A percentile compares a stretch with the other conserved stretches of the same genome.
phyloP scores from a whole-genome alignment of 2,113 vertebrate species.

The Naja naja region DNA sequence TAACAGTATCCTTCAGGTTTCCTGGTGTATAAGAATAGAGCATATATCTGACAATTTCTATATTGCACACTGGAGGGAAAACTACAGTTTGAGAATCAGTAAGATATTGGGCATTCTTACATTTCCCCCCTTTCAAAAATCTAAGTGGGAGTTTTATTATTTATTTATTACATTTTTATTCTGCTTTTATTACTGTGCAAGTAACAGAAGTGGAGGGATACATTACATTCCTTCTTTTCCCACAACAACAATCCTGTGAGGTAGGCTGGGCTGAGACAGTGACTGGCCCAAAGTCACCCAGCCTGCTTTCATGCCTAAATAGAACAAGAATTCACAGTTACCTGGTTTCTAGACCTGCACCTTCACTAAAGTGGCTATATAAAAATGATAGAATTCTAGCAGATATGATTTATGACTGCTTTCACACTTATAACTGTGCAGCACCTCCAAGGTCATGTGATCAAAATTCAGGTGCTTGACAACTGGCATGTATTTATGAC shows the following conservation, averaged over 20 bases:
- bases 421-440: not conserved
- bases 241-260: not conserved
- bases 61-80: not conserved
- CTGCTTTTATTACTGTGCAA: not conserved
- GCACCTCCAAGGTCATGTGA: not conserved
- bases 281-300: not conserved
- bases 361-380: not conserved
- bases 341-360: not conserved
- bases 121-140: not conserved
- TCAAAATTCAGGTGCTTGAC: not conserved
- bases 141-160: not conserved
- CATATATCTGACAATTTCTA: not conserved
- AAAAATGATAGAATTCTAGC: not conserved
- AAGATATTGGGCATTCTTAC: not conserved
- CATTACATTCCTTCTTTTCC: not conserved
- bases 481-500: not conserved
- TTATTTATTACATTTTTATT: not conserved
- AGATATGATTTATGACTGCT: not conserved
- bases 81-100: not conserved
- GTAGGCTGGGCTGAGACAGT: not conserved
- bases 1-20: constrained; percentile 18
- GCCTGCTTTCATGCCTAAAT: not conserved
- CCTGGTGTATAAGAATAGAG: not conserved
- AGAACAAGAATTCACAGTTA: not conserved
- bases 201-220: not conserved